Evolutionary conservation across 1,140 invertebrate genomes (phyloP).

Genomic region (Cotesia vestalis): DNA sequence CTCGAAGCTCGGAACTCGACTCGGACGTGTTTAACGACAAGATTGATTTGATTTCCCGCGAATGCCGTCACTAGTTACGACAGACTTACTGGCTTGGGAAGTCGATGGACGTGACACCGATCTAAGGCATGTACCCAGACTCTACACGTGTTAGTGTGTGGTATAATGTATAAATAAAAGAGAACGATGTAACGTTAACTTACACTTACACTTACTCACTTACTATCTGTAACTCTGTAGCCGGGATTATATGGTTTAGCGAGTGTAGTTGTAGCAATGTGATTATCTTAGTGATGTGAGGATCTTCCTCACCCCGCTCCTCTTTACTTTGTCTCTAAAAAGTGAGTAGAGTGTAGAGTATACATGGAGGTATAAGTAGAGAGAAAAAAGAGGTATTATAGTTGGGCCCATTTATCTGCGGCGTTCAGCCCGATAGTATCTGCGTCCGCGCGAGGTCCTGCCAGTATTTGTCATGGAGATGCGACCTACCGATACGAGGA

Average conservation of each 20-base stretch:
- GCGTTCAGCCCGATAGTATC: constrained; percentile 55
- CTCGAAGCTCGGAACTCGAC: too few relatives aligned
- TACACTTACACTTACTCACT: too few relatives aligned
- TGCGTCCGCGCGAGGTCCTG: constrained; percentile 57
- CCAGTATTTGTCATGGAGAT: constrained; percentile 60
- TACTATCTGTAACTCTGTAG: too few relatives aligned
- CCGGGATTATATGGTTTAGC: too few relatives aligned
- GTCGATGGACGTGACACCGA: constrained; percentile 6
- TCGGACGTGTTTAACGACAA: constrained; percentile 1
- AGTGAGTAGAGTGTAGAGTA: too few relatives aligned
- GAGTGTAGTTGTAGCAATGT: too few relatives aligned
- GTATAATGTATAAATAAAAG: too few relatives aligned
- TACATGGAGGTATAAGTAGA: constrained; percentile 24
- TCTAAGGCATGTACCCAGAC: neutral
- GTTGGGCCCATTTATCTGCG: constrained; percentile 55
- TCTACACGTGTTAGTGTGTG: constrained; percentile 32
- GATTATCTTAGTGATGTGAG: too few relatives aligned
- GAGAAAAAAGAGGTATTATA: constrained; percentile 44
- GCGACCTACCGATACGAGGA: constrained; percentile 45
- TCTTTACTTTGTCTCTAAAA: too few relatives aligned
- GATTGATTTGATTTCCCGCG: constrained; percentile 6
- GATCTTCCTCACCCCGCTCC: too few relatives aligned
- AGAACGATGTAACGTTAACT: too few relatives aligned
- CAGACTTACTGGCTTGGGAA: constrained; percentile 6
- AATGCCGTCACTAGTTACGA: constrained; percentile 8